Base-by-base conservation (phyloP, 2,888 invertebrate genomes). In the Drosophila emarginata region DNA sequence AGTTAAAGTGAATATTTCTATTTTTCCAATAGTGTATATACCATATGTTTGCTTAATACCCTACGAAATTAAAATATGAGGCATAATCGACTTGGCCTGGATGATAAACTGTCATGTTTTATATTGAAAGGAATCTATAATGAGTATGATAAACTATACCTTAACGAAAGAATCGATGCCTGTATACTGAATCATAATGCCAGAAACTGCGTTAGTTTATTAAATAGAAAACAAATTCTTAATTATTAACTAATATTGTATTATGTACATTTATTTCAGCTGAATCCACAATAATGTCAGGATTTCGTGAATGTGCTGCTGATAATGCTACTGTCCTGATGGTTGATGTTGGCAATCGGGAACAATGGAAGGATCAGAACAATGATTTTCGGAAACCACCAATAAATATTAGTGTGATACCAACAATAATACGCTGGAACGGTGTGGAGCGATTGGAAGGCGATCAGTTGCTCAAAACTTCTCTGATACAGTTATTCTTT, bases 361-460 rank as follows among this genome's bases (percentile, higher is more conserved):
- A 93, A 18, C 75, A 77, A 92, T 97, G 97, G 97, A 97, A 95
- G 90, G 94, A 96, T 90, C 93, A 92, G 51, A 93, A 94, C 88
- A 94, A 95, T 2, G 97, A 96, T 89, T 93, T 97, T 67, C 96
- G 94, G n/a, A 94, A 96, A 85, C 79, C 92, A 37, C 93, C 94
- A 36, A 93, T 94, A 0, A 93, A 92, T 69, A 90, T 97, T n/a
- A 94, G 94, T 89, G 94, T 95, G 12, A 94, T 98, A 45, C 97
- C 98, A 1, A 91, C 96, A 7, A 14, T 84, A n/a, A 4, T 76
- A 12, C 86, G 73, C 14, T 86, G 93, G 94, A 71, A 80, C 9
- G 67, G 95, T 94, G 94, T 40, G 0, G 95, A 96, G 87, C 94
- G 95, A 62, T 92, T 97, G n/a, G 95, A 95, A 87, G 97, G 96